Base-by-base conservation (phyloP, 2,797 vertebrate species). In the Hyperoplus lanceolatus region DNA sequence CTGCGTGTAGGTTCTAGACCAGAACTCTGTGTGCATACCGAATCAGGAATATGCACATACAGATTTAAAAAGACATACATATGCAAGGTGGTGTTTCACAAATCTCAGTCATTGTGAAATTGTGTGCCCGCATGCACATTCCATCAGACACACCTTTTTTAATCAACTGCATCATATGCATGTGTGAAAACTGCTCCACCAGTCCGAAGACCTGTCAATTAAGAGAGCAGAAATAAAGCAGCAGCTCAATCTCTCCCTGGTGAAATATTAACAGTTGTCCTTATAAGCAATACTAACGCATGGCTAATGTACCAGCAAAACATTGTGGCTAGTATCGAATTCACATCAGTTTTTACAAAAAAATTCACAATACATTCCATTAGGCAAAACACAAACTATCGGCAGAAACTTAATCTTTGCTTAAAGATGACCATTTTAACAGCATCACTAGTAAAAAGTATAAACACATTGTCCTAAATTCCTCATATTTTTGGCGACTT, bases 91-190 rank as follows among this genome's bases (percentile, higher is more conserved):
- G 43, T 0, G n/a, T 75, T 68, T 66, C 48, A 10, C 5, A 36
- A 63, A 51, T 62, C 29, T 46, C 7, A 46, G 0, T 73, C 58
- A 69, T 74, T 80, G 65, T 2, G 46, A 50, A 66, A 49, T n/a
- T 14, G 38, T 12, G 55, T 73, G 76, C 65, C 1, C 57, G 56
- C 29, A 29, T 57, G n/a, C 73, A 50, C 41, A 15, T 43, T 45
- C 1, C 14, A 50, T 29, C 8, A 12, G 60, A 39, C 39, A 4
- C 49, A 46, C 55, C 7, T 29, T 67, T 76, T 65, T 73, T 63
- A 66, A 82, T 73, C 46, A 45, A 5, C 15, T 42, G 36, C 38
- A 29, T 29, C 15, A 41, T 36, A 42, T 76, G 45, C 46, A 9
- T 42, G 11, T 42, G 49, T 50, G 21, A 55, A 68, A 43, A 57